A percentile compares a stretch with the other conserved stretches of the same genome.
Evolutionary conservation across 2,888 invertebrate genomes (phyloP).

Genomic region (Cantharis rufa): DNA sequence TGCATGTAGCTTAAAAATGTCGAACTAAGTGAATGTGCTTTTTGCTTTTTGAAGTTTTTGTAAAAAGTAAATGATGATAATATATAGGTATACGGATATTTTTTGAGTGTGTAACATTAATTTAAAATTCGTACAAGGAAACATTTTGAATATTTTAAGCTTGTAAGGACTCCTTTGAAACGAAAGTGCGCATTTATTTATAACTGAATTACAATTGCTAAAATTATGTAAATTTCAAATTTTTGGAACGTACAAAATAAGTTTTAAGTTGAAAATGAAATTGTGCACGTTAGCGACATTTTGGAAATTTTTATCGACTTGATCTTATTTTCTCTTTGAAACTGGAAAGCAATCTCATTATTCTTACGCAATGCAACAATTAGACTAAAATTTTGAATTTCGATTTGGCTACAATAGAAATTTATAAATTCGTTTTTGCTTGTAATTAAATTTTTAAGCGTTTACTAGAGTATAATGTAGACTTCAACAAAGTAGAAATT

Average conservation of each 20-base stretch:
- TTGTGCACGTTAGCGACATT: neutral
- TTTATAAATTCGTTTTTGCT: neutral
- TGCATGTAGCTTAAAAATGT: constrained; percentile 7
- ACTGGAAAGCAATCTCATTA: neutral
- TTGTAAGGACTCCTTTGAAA: neutral
- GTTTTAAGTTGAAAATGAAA: neutral
- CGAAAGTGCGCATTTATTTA: neutral
- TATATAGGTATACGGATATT: neutral
- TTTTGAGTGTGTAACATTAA: neutral
- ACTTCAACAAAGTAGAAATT: neutral
- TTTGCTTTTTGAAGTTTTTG: neutral
- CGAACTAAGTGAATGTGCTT: neutral
- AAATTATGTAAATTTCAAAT: neutral
- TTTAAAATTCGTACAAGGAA: neutral
- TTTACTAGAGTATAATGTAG: neutral
- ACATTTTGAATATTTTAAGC: neutral
- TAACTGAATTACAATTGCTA: neutral
- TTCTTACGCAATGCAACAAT: neutral
- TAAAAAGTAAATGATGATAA: neutral
- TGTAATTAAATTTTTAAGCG: neutral
- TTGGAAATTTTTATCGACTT: neutral
- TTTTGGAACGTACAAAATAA: neutral
- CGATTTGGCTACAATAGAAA: neutral
- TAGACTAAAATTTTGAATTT: neutral
- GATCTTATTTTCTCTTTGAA: neutral